These are phyloP conservation scores for Nebria brevicollis DNA, from an alignment of 2,888 invertebrate genomes.

Conservation along the genomic window DNA sequence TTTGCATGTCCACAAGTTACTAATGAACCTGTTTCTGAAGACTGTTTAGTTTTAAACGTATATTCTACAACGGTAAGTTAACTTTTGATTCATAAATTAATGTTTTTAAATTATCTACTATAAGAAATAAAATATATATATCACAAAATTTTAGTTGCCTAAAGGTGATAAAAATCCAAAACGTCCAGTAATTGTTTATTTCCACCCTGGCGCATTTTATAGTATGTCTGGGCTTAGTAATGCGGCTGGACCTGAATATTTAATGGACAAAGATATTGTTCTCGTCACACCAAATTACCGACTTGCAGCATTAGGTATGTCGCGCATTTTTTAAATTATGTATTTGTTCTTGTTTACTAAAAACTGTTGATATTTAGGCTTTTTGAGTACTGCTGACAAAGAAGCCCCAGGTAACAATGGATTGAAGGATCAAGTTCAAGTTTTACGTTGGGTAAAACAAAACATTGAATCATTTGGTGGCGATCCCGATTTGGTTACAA, in stretches of 20 bases:
- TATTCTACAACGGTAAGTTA: slow-evolving; percentile 65
- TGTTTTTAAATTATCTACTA: background rate
- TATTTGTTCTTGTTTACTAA: too few relatives aligned
- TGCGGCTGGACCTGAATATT: slow-evolving; percentile 69
- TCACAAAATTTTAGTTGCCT: slow-evolving; percentile 55
- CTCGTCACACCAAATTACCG: slow-evolving; percentile 75
- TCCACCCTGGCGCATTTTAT: slow-evolving; percentile 76
- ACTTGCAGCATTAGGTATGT: slow-evolving; percentile 66
- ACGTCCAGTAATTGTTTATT: slow-evolving; percentile 72
- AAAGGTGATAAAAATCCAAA: slow-evolving; percentile 57
- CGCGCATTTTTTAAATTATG: background rate
- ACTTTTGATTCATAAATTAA: background rate
- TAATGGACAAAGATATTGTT: slow-evolving; percentile 73
- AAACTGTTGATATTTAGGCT: slow-evolving; percentile 53
- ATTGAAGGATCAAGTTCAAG: slow-evolving; percentile 76
- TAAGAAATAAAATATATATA: background rate
- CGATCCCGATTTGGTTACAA: slow-evolving; percentile 71
- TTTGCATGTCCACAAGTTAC: slow-evolving; percentile 60
- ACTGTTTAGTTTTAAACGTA: slow-evolving; percentile 73
- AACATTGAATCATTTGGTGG: slow-evolving; percentile 77
- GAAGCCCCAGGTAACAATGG: slow-evolving; percentile 76
- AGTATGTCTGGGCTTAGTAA: slow-evolving; percentile 69
- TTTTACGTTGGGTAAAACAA: slow-evolving; percentile 72
- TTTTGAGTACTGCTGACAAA: slow-evolving; percentile 71
- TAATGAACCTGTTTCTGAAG: slow-evolving; percentile 65